These are phyloP conservation scores for Catamblyrhynchus diadema DNA, from an alignment of 2,797 vertebrate genomes.

Conservation along the genomic window DNA sequence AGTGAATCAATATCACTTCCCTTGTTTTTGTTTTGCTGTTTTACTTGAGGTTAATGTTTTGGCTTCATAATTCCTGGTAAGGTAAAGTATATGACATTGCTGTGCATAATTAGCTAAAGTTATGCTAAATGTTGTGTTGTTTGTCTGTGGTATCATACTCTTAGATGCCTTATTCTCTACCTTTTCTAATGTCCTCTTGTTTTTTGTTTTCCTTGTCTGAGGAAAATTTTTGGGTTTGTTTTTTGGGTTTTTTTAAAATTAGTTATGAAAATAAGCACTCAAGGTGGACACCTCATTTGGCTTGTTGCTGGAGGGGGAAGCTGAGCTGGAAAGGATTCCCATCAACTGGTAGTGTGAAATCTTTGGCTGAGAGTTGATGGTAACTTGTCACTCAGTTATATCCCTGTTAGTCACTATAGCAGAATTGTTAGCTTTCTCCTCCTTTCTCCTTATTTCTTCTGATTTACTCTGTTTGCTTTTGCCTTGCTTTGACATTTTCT, in stretches of 20 bases:
- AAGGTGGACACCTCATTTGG: neutral
- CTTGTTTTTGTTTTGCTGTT: neutral
- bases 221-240: neutral
- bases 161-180: neutral
- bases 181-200: neutral
- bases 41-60: constrained; percentile 11
- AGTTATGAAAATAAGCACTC: neutral
- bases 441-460: neutral
- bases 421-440: neutral
- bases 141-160: neutral
- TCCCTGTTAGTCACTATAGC: neutral
- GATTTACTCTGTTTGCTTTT: neutral
- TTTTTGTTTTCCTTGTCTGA: neutral
- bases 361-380: neutral
- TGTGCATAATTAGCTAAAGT: neutral
- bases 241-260: neutral
- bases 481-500: neutral
- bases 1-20: neutral
- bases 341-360: neutral
- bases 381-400: neutral
- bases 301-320: neutral
- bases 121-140: neutral
- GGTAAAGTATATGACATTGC: neutral
- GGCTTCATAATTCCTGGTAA: neutral
- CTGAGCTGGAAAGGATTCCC: neutral